These are phyloP conservation scores for Miltochrista miniata DNA, from an alignment of 2,888 invertebrate genomes.

Conservation along the genomic window DNA sequence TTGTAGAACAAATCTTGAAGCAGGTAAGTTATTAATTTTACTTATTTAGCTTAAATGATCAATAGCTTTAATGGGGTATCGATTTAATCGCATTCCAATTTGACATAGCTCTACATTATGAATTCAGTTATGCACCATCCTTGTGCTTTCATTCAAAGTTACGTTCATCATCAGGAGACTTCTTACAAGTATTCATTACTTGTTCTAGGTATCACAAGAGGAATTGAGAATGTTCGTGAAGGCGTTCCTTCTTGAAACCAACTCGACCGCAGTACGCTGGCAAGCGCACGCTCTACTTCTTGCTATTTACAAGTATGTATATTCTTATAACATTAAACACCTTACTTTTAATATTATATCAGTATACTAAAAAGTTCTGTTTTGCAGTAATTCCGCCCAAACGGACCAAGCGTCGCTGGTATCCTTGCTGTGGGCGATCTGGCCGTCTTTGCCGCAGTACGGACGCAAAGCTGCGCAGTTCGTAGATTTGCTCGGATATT, in stretches of 20 bases:
- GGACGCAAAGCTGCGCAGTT: conserved; percentile 98
- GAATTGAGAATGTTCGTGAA: conserved; percentile 91
- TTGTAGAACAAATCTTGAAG: conserved; percentile 75
- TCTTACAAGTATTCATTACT: too few species aligned
- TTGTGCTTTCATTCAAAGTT: too few species aligned
- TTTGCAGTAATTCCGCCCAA: conserved; percentile 87
- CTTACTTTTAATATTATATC: neutral
- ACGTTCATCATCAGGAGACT: too few species aligned
- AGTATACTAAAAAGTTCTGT: neutral
- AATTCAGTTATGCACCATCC: too few species aligned
- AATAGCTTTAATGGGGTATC: too few species aligned
- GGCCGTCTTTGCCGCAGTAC: conserved; percentile 95
- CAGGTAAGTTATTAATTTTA: conserved; percentile 68
- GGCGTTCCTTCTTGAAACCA: conserved; percentile 96
- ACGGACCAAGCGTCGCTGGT: conserved; percentile 91
- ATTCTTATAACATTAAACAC: neutral
- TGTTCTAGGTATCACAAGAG: conserved; percentile 79
- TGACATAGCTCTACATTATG: too few species aligned
- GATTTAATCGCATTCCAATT: too few species aligned
- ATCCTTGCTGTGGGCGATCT: conserved; percentile 94
- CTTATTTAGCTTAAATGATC: too few species aligned
- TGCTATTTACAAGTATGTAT: conserved; percentile 90
- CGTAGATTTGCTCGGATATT: conserved; percentile 97
- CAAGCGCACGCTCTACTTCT: conserved; percentile 95
- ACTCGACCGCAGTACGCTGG: conserved; percentile 96